phyloP scores from a whole-genome alignment of 2,113 vertebrate species.

The Acinonyx jubatus region DNA sequence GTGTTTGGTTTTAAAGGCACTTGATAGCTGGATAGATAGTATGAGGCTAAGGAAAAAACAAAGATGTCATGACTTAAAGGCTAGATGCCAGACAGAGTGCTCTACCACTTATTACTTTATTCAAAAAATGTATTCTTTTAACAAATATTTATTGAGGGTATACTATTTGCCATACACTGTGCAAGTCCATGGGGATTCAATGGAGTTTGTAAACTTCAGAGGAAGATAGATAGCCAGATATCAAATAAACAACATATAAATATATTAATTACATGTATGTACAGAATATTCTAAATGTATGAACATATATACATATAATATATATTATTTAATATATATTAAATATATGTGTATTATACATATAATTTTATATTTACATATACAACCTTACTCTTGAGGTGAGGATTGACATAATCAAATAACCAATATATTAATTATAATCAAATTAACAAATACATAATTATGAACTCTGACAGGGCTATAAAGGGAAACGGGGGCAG shows the following conservation, averaged over 20 bases:
- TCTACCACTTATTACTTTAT: not conserved
- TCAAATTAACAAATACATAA: not conserved
- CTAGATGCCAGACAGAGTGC: not conserved
- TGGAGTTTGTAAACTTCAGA: not conserved
- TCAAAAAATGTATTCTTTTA: not conserved
- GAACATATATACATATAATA: not conserved
- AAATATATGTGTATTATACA: not conserved
- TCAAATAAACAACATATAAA: not conserved
- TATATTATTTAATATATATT: not conserved
- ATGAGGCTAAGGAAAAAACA: not conserved
- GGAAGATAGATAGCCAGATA: not conserved
- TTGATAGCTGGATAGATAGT: not conserved
- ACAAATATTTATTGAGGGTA: not conserved
- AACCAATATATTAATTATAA: not conserved
- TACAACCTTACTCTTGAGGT: not conserved
- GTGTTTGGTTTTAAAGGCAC: not conserved
- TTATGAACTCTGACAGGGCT: not conserved
- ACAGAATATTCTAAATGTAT: not conserved
- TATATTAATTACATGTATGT: not conserved
- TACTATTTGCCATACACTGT: not conserved
- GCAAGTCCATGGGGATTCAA: not conserved
- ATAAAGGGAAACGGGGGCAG: not conserved
- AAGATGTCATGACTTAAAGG: not conserved
- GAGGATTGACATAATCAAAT: not conserved
- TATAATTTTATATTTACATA: not conserved